A percentile compares a stretch with the other conserved stretches of the same genome.
These are phyloP conservation scores for Meandrusa payeni DNA, from an alignment of 2,888 invertebrate species.

Conservation along the genomic window DNA sequence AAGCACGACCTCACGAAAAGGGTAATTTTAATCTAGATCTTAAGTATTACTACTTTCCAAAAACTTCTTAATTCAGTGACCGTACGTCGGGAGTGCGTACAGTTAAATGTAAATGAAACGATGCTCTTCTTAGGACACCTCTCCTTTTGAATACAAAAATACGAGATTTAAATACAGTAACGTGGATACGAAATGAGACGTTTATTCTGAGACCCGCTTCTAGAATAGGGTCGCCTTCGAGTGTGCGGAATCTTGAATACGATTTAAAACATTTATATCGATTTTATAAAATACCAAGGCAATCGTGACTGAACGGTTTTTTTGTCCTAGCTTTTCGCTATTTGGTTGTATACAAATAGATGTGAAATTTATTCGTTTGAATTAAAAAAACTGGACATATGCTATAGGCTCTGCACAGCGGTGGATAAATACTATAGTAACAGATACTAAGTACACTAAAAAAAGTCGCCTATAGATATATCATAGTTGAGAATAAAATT, in stretches of 20 bases:
- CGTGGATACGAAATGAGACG: slow-evolving; percentile 12
- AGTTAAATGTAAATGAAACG: slow-evolving; percentile 59
- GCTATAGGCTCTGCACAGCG: no score
- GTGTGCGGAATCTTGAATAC: slow-evolving; percentile 8
- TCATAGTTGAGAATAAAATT: no score
- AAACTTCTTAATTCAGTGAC: slow-evolving; percentile 50
- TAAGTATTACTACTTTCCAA: slow-evolving; percentile 36
- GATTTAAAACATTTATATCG: no score
- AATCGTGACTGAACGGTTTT: no score
- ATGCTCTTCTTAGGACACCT: slow-evolving; percentile 35
- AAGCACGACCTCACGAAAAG: background rate
- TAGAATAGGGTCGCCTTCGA: slow-evolving; percentile 6
- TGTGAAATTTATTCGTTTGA: no score
- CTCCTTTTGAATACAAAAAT: slow-evolving; percentile 28
- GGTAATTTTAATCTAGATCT: background rate
- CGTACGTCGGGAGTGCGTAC: slow-evolving; percentile 46
- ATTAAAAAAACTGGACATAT: no score
- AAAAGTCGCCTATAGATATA: no score
- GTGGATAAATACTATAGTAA: no score
- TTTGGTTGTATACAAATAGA: no score
- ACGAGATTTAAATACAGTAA: slow-evolving; percentile 19
- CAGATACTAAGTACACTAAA: no score
- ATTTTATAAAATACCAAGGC: no score
- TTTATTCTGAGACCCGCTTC: slow-evolving; percentile 7
- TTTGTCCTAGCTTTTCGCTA: no score